phyloP scores from a whole-genome alignment of 2,797 vertebrate species.

The Melanotaenia boesemani region DNA sequence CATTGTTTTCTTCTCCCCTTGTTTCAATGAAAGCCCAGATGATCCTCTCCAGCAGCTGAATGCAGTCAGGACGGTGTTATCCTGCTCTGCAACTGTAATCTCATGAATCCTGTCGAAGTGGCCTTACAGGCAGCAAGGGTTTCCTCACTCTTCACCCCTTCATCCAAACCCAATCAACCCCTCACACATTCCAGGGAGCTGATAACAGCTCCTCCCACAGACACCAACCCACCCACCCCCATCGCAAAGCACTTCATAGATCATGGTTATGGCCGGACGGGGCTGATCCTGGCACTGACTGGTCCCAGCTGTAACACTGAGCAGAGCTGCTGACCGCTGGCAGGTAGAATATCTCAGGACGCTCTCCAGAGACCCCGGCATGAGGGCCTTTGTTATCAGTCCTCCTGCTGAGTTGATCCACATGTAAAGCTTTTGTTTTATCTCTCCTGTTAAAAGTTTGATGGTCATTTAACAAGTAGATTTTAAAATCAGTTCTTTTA shows the following conservation, averaged over 20 bases:
- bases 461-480: neutral
- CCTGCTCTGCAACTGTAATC: constrained; percentile 5
- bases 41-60: neutral
- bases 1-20: neutral
- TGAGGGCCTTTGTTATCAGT: neutral
- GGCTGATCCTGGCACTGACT: constrained; percentile 59
- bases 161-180: constrained; percentile 51
- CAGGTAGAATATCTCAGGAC: constrained; percentile 43
- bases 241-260: constrained; percentile 58
- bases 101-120: constrained; percentile 8
- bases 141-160: constrained; percentile 51
- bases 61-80: constrained; percentile 2
- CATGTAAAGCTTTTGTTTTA: neutral
- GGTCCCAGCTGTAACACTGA: constrained; percentile 71
- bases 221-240: constrained; percentile 13
- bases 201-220: constrained; percentile 66
- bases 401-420: neutral
- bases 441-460: neutral
- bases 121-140: constrained; percentile 29
- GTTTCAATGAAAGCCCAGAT: neutral
- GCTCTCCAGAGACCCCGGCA: constrained; percentile 35
- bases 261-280: constrained; percentile 65
- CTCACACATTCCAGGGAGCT: constrained; percentile 75
- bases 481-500: neutral
- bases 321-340: constrained; percentile 47